Conservation (phyloP, 1,140 invertebrate genomes). For the Lerema accius region DNA sequence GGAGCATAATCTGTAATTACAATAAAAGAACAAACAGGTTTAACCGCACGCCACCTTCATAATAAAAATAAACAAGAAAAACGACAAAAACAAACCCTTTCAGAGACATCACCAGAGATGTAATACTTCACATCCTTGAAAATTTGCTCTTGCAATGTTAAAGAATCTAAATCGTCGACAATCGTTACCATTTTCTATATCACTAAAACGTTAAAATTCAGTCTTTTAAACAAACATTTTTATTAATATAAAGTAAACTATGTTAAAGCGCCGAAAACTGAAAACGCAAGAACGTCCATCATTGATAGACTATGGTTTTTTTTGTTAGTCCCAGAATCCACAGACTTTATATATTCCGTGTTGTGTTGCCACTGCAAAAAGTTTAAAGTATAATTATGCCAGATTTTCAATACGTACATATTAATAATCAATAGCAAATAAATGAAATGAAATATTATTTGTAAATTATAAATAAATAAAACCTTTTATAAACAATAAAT, state of each 20-base stretch:
- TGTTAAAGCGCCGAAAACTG: slow-evolving; percentile 63
- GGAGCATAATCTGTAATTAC: slow-evolving; percentile 87
- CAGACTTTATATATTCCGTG: too few relatives aligned
- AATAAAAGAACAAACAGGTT: slow-evolving; percentile 56
- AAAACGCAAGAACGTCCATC: slow-evolving; percentile 70
- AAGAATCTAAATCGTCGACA: slow-evolving; percentile 80
- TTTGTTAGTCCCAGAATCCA: too few relatives aligned
- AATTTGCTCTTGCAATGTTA: slow-evolving; percentile 79
- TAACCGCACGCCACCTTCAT: slow-evolving; percentile 53
- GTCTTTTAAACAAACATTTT: slow-evolving; percentile 59
- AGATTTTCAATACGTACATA: too few relatives aligned
- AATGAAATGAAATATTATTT: too few relatives aligned
- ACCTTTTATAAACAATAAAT: too few relatives aligned
- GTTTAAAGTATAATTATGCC: too few relatives aligned
- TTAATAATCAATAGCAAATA: too few relatives aligned
- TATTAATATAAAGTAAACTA: slow-evolving; percentile 56
- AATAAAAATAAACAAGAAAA: slow-evolving; percentile 67
- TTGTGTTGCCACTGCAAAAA: too few relatives aligned
- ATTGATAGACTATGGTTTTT: slow-evolving; percentile 25
- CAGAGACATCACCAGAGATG: slow-evolving; percentile 86
- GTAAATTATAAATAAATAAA: too few relatives aligned
- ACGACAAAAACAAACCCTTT: slow-evolving; percentile 84
- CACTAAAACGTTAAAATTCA: slow-evolving; percentile 58
- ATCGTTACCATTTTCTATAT: slow-evolving; percentile 82
- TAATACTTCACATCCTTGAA: slow-evolving; percentile 88